Conservation (phyloP, 2,113 vertebrate species). For the Verasper variegatus region DNA sequence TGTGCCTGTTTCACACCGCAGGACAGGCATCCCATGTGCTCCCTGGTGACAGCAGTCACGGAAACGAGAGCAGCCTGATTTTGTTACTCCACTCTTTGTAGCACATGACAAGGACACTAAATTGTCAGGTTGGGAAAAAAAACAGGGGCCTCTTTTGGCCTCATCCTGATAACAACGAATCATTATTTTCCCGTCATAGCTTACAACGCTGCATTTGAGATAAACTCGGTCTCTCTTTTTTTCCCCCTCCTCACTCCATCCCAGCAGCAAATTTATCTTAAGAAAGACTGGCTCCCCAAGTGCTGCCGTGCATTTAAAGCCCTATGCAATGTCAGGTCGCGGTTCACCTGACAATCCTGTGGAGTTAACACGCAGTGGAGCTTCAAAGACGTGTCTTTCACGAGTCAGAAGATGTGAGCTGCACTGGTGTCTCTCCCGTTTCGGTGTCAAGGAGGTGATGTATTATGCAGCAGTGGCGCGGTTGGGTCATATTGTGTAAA, state of each 20-base stretch:
- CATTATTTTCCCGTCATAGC: slow-evolving; percentile 68
- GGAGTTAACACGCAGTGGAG: slow-evolving; percentile 56
- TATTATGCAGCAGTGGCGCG: slow-evolving; percentile 60
- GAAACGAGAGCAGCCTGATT: slow-evolving; percentile 42
- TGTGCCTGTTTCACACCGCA: slow-evolving; percentile 9
- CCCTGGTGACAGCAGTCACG: slow-evolving; percentile 8
- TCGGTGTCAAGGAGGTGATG: slow-evolving; percentile 70
- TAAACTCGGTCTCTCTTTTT: slow-evolving; percentile 30
- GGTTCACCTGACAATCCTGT: slow-evolving; percentile 44
- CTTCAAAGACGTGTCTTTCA: slow-evolving; percentile 65
- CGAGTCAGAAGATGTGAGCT: slow-evolving; percentile 53
- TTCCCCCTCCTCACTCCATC: not conserved
- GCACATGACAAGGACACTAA: slow-evolving; percentile 53
- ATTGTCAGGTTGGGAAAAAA: slow-evolving; percentile 54
- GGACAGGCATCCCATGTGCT: slow-evolving; percentile 19
- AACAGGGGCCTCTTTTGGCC: slow-evolving; percentile 51
- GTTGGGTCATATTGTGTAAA: slow-evolving; percentile 56
- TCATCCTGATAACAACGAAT: slow-evolving; percentile 50
- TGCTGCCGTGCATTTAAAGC: slow-evolving; percentile 49
- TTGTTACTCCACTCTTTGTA: slow-evolving; percentile 40
- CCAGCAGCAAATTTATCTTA: slow-evolving; percentile 38
- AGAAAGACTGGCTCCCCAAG: slow-evolving; percentile 33
- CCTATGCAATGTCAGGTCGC: slow-evolving; percentile 51
- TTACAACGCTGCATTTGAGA: slow-evolving; percentile 51
- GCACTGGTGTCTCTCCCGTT: slow-evolving; percentile 46